phyloP scores from a whole-genome alignment of 2,888 invertebrate genomes.

The Ophioninae sp. region DNA sequence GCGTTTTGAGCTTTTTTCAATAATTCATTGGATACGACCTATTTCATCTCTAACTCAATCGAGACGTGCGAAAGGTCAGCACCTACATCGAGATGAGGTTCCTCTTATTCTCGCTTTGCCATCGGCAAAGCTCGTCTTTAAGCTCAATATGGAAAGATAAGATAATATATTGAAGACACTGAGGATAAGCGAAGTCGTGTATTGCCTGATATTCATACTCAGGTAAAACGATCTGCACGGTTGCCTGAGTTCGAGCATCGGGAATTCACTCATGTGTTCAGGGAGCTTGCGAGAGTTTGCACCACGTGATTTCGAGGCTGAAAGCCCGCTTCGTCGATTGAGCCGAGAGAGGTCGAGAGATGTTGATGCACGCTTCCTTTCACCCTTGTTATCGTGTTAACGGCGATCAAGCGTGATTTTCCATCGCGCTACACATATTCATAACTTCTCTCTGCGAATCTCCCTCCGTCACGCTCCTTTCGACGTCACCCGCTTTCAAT shows the following conservation, averaged over 20 bases:
- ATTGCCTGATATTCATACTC: conserved; percentile 49
- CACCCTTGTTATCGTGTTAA: conserved; percentile 70
- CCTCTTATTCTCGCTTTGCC: background rate
- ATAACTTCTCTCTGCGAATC: background rate
- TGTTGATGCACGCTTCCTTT: conserved; percentile 67
- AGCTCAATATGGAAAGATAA: conserved; percentile 11
- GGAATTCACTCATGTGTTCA: conserved; percentile 53
- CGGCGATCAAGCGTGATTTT: conserved; percentile 68
- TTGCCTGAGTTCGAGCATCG: conserved; percentile 50
- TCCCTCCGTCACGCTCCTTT: background rate
- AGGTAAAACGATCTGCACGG: conserved; percentile 57
- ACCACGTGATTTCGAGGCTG: conserved; percentile 54
- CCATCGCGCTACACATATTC: conserved; percentile 44
- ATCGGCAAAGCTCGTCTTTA: background rate
- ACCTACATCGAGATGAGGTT: background rate
- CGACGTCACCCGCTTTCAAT: conserved; percentile 5
- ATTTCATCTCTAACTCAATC: background rate
- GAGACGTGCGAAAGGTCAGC: background rate
- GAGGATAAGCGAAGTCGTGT: conserved; percentile 16
- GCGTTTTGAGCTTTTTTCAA: background rate
- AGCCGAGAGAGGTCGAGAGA: conserved; percentile 30
- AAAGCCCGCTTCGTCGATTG: conserved; percentile 47
- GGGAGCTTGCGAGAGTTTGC: conserved; percentile 55
- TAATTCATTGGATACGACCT: background rate
- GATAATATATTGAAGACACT: conserved; percentile 12